A percentile compares a stretch with the other conserved stretches of the same genome.
These are phyloP conservation scores for Acanthurus leucopareius DNA, from an alignment of 2,797 vertebrate species.

Conservation along the genomic window DNA sequence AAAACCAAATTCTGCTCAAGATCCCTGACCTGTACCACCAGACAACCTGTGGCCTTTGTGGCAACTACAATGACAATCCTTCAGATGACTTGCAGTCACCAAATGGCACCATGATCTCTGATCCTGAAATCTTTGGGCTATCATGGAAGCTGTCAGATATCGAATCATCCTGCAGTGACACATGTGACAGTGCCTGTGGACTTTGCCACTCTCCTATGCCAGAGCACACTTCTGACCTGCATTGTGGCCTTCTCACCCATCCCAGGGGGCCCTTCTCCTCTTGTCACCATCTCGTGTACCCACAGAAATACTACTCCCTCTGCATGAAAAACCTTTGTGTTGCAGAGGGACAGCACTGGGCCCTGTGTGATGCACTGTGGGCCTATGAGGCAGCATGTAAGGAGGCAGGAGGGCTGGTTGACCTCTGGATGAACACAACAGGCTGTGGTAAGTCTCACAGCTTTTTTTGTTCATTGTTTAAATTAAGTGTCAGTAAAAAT, in stretches of 20 bases:
- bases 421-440: constrained; percentile 54
- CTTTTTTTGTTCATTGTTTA: constrained; percentile 4
- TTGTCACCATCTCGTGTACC: constrained; percentile 34
- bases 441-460: constrained; percentile 61
- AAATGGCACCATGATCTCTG: constrained; percentile 15
- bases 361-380: constrained; percentile 44
- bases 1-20: constrained; percentile 36
- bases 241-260: constrained; percentile 58
- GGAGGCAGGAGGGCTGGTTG: constrained; percentile 13
- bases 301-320: constrained; percentile 40
- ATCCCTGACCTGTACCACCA: constrained; percentile 21
- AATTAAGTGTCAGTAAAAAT: neutral
- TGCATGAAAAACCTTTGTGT: constrained; percentile 55
- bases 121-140: constrained; percentile 22
- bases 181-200: constrained; percentile 24
- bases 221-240: constrained; percentile 31
- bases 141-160: constrained; percentile 28
- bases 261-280: constrained; percentile 42
- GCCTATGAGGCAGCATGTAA: constrained; percentile 58
- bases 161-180: constrained; percentile 41
- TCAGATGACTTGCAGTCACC: constrained; percentile 50
- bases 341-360: neutral
- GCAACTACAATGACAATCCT: constrained; percentile 47
- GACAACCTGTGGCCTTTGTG: constrained; percentile 50
- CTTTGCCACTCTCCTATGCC: neutral